A percentile compares a stretch with the other conserved stretches of the same genome.
These are phyloP conservation scores for Steinernema hermaphroditum DNA, from an alignment of 2,888 invertebrate species.

Conservation along the genomic window DNA sequence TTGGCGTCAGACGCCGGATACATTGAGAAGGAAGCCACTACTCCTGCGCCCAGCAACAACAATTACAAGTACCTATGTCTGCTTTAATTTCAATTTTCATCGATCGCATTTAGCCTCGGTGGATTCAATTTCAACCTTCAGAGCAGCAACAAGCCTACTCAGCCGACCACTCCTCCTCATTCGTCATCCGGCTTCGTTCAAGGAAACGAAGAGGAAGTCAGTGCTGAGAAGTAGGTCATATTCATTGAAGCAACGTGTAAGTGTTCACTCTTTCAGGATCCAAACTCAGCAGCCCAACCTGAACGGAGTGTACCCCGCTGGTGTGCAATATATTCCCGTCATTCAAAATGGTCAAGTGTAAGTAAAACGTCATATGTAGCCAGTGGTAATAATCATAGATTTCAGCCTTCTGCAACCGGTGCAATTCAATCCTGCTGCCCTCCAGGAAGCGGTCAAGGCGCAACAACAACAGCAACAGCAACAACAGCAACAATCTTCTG, in stretches of 20 bases:
- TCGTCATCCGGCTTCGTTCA: slow-evolving; percentile 18
- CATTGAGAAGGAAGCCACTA: slow-evolving; percentile 33
- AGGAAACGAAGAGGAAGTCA: not conserved
- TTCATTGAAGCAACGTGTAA: too few species aligned
- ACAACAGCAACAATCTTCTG: not conserved
- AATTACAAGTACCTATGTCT: not conserved
- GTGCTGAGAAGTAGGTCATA: not conserved
- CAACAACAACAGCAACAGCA: not conserved
- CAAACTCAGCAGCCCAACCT: not conserved
- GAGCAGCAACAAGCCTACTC: slow-evolving; percentile 9
- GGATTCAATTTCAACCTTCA: slow-evolving; percentile 16
- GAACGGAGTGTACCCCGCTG: too few species aligned
- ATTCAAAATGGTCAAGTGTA: slow-evolving; percentile 22
- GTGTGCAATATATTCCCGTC: slow-evolving; percentile 1
- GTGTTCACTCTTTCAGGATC: not conserved
- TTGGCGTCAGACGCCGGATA: slow-evolving; percentile 43
- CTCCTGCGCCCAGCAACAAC: not conserved
- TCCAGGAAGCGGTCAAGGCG: not conserved
- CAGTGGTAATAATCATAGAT: too few species aligned
- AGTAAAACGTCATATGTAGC: not conserved
- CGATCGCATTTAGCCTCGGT: not conserved
- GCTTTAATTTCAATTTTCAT: too few species aligned
- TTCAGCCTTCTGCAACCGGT: slow-evolving; percentile 22
- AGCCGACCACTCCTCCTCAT: not conserved
- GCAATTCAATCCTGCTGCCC: not conserved